Percentiles rank a stretch among this genome's conserved stretches.
Evolutionary conservation across 2,113 vertebrate genomes (phyloP).

Genomic region (Columba livia): DNA sequence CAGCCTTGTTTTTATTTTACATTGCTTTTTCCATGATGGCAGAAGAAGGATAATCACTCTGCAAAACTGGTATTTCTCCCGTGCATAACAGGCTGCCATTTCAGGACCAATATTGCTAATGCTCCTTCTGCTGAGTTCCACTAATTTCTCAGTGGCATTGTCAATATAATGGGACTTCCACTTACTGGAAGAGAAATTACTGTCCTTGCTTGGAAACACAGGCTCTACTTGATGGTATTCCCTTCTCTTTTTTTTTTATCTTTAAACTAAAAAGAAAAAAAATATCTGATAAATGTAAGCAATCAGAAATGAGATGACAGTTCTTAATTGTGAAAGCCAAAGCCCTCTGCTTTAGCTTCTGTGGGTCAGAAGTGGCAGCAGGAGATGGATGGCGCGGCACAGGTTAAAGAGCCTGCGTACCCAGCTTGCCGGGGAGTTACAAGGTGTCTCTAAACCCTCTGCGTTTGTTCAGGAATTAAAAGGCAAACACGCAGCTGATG

Average conservation of each 20-base stretch:
- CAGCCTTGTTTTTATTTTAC: not conserved
- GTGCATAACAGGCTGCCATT: not conserved
- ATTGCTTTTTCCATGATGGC: not conserved
- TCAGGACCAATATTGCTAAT: not conserved
- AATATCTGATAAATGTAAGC: not conserved
- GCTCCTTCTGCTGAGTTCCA: constrained; percentile 14
- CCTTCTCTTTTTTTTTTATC: not conserved
- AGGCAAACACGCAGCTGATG: not conserved
- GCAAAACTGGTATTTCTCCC: not conserved
- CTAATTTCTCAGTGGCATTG: constrained; percentile 24
- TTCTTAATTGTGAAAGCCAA: not conserved
- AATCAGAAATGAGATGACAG: not conserved
- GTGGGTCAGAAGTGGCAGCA: not conserved
- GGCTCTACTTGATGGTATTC: not conserved
- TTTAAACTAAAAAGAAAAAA: not conserved
- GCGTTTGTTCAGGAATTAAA: constrained; percentile 8
- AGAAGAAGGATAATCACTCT: not conserved
- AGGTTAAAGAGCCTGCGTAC: not conserved
- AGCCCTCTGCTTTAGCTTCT: not conserved
- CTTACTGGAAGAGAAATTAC: constrained; percentile 19
- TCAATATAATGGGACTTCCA: constrained; percentile 14
- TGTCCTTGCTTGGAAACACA: constrained; percentile 13
- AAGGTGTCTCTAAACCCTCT: not conserved
- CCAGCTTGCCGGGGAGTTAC: not conserved
- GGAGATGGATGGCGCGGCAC: not conserved